Evolutionary conservation across 2,888 invertebrate species (phyloP), one percentile per base, ranked within the genome.

Genomic region (Chrysolina americana): DNA sequence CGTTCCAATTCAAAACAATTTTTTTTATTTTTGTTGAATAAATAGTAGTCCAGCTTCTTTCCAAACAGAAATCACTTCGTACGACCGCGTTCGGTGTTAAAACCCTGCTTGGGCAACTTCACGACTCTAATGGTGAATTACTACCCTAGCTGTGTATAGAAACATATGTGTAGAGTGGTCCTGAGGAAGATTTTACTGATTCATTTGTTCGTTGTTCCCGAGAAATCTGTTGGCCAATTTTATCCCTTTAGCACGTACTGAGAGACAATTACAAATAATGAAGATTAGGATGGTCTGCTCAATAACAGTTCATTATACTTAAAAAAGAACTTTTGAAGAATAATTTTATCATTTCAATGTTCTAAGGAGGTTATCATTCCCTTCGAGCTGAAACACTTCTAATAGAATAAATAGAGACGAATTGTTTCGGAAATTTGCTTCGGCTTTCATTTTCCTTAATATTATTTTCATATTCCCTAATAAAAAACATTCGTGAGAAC

Each of bases 241-340:
- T 78, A 76, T 82, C 84, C 83, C 83, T 83, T 85, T 84, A 83
- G 84, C 87, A 86, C 87, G 87, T 86, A 83, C 81, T 82, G 82
- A 82, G 80, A 83, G 83, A 85, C 86, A 87, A 87, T 87, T 87
- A 87, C 86, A 86, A 87, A 85, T 87, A 87, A 87, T 87, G 87
- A 86, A 86, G 86, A 87, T 86, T 85, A 85, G 85, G 83, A 79
- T 70, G 78, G 68, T 68, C 63, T 36, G 36, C 36, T 36, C 36
- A 36, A 36, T 36, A 36, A 36, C 36, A 36, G 36, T 36, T 36
- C 36, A 36, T 36, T 36, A 36, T 36, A 36, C 6, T 36, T 36
- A 8, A 8, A 5, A 36, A 36, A 8, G 3, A 36, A 36, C 36
- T 36, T 36, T 36, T 8, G 36, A 36, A 6, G 36, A 36, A 8